These are phyloP conservation scores for Bactericera cockerelli DNA, from an alignment of 1,140 invertebrate species.

Conservation along the genomic window DNA sequence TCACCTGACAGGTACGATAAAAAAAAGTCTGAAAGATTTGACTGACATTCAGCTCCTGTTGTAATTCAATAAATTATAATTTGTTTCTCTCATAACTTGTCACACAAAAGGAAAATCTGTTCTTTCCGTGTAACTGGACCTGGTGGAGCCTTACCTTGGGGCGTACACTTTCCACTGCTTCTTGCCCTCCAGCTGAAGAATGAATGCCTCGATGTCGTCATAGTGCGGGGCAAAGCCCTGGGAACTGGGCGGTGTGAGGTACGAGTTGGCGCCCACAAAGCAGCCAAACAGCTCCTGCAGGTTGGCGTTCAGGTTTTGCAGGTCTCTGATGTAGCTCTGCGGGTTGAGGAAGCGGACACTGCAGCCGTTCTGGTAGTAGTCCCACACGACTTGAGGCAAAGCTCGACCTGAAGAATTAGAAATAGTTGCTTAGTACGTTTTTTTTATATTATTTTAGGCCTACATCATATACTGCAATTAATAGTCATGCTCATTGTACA, in stretches of 20 bases:
- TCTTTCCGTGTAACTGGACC: too few species aligned
- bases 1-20: too few species aligned
- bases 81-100: too few species aligned
- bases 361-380: constrained; percentile 77
- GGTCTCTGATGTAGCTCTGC: constrained; percentile 58
- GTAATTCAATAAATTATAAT: too few species aligned
- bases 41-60: too few species aligned
- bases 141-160: constrained; percentile 38
- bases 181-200: constrained; percentile 88
- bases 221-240: constrained; percentile 98
- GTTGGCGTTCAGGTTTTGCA: constrained; percentile 38
- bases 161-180: constrained; percentile 88
- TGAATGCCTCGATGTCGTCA: constrained; percentile 97
- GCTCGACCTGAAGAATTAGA: constrained; percentile 33
- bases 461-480: constrained; percentile 11
- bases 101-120: too few species aligned
- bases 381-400: constrained; percentile 70
- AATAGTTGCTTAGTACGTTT: too few species aligned
- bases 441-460: too few species aligned
- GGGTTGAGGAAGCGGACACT: constrained; percentile 87
- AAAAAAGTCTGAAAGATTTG: too few species aligned
- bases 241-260: constrained; percentile 84
- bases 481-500: too few species aligned
- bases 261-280: constrained; percentile 86
- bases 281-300: constrained; percentile 89